Evolutionary conservation across 2,113 vertebrate species (phyloP).

Genomic region (Sprattus sprattus): DNA sequence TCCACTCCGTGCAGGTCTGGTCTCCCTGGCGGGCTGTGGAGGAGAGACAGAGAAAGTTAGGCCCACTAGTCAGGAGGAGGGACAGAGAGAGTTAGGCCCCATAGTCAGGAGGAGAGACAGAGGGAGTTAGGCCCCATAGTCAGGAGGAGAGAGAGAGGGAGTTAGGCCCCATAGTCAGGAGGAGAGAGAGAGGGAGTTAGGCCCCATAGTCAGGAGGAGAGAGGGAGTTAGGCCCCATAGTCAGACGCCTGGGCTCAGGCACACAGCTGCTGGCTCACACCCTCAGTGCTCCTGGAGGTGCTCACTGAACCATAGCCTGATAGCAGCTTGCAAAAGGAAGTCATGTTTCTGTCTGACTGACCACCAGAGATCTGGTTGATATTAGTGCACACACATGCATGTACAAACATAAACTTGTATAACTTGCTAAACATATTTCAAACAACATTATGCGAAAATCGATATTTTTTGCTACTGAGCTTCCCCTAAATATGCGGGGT

Average conservation of each 20-base stretch:
- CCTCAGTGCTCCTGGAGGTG: too few species aligned
- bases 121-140: background rate
- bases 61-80: background rate
- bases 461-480: too few species aligned
- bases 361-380: background rate
- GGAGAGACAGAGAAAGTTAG: background rate
- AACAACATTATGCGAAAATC: too few species aligned
- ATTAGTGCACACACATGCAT: too few species aligned
- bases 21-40: background rate
- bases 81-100: background rate
- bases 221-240: background rate
- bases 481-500: too few species aligned
- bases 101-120: background rate
- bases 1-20: background rate
- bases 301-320: too few species aligned
- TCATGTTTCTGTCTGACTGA: background rate
- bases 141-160: background rate
- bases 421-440: background rate
- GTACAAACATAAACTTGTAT: background rate
- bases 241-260: too few species aligned
- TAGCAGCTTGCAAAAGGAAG: too few species aligned
- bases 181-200: background rate
- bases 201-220: background rate
- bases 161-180: background rate
- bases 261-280: too few species aligned